Percentiles rank a stretch among this genome's conserved stretches.
Conservation (phyloP, 2,113 vertebrate species). For the Nestor notabilis region DNA sequence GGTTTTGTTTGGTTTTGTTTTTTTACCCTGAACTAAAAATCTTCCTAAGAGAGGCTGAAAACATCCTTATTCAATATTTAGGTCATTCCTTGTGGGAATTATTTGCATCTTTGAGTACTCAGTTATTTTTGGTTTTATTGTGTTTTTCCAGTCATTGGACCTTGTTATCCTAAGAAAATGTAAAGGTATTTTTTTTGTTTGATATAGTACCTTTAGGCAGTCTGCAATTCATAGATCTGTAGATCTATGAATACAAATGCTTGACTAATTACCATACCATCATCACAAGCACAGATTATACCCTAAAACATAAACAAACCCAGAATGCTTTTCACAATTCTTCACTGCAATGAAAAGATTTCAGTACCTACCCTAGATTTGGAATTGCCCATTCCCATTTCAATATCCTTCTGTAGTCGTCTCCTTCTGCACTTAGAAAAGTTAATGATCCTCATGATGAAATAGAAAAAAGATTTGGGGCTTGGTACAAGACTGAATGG, state of each 20-base stretch:
- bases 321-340: background rate
- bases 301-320: background rate
- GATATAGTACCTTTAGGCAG: background rate
- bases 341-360: background rate
- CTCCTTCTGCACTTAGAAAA: conserved; percentile 81
- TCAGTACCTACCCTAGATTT: conserved; percentile 83
- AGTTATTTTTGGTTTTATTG: background rate
- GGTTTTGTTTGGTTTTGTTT: background rate
- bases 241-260: background rate
- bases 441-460: conserved; percentile 78
- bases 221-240: too few relatives aligned
- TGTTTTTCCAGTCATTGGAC: background rate
- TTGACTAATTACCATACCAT: background rate
- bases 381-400: conserved; percentile 85
- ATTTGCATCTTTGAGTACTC: background rate
- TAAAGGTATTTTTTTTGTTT: background rate
- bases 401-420: conserved; percentile 82
- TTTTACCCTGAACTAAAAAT: background rate
- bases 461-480: conserved; percentile 87
- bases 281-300: background rate
- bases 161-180: background rate
- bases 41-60: background rate
- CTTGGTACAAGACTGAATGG: conserved; percentile 90
- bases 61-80: background rate
- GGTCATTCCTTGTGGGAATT: background rate